Evolutionary conservation across 2,113 vertebrate genomes (phyloP), one percentile per base, ranked within the genome.

Genomic region (Mungos mungo): DNA sequence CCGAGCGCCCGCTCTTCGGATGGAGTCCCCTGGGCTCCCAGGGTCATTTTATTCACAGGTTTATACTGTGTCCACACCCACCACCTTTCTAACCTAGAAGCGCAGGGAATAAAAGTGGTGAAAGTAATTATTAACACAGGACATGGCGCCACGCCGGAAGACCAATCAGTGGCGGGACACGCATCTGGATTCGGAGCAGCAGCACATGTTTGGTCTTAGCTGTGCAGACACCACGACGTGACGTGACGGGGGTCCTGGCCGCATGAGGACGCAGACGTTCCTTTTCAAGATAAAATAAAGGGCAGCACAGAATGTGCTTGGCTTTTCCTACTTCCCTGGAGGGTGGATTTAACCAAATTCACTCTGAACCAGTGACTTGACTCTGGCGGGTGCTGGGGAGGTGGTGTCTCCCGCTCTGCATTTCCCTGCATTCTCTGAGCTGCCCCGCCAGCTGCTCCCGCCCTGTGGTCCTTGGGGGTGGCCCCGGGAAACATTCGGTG

Each of bases 401-500:
- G 57, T 38, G 5, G 21, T 13, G 2, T 1, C 4, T 25, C 71
- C 23, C 11, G 69, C 66, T 38, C 21, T 2, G 71, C 71, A 1
- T 25, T 2, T 12, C 29, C 57, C 57, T 60, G 57, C 3, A 3
- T 33, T 16, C 63, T 29, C 65, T 33, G 33, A 7, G 7, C 2
- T 3, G 23, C 15, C 19, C 2, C 33, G 69, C 1, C 38, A 41
- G 23, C 21, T 38, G 54, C 52, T 3, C 25, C 9, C 21, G 0
- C 21, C 31, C 4, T 1, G 29, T 52, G 13, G 41, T 7, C 45
- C 2, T 0, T 1, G 68, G 47, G 4, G 14, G 71, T 72, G 23
- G 16, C 41, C 12, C n/a, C 1, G 1, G 33, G 3, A 21, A 8
- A 13, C 23, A 2, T 4, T 1, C 0, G 10, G 63, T 1, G 18